A percentile compares a stretch with the other conserved stretches of the same genome.
These are phyloP conservation scores for Zophobas atratus DNA, from an alignment of 1,140 invertebrate species.

Conservation along the genomic window DNA sequence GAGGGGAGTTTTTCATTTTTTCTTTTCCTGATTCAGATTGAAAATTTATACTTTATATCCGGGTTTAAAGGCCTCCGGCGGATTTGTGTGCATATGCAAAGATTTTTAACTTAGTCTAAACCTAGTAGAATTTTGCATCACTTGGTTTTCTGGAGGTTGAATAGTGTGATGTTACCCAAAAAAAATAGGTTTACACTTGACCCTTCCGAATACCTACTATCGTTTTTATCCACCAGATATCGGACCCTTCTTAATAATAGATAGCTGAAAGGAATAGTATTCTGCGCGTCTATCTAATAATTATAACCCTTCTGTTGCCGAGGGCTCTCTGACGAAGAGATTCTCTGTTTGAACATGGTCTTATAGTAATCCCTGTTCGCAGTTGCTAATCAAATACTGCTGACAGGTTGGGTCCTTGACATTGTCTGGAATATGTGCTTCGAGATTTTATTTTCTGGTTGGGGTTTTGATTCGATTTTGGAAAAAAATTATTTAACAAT, in stretches of 20 bases:
- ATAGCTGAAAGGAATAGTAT: conserved; percentile 17
- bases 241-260: conserved; percentile 29
- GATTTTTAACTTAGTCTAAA: too few relatives aligned
- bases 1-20: conserved; percentile 47
- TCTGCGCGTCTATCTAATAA: conserved; percentile 33
- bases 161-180: too few relatives aligned
- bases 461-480: too few relatives aligned
- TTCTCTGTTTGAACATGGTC: conserved; percentile 23
- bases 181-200: background rate
- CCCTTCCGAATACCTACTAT: background rate
- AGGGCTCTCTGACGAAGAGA: conserved; percentile 10
- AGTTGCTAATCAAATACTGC: conserved; percentile 9
- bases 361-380: background rate
- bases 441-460: too few relatives aligned
- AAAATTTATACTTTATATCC: conserved; percentile 55
- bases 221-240: background rate
- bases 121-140: too few relatives aligned
- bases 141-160: too few relatives aligned
- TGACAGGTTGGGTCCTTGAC: background rate
- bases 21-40: conserved; percentile 54
- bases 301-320: conserved; percentile 25
- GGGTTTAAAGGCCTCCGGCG: conserved; percentile 6
- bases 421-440: too few relatives aligned
- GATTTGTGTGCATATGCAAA: background rate
- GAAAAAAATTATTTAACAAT: too few relatives aligned